Conservation (phyloP, 2,888 invertebrate species). For the Aproaerema taeniolella region DNA sequence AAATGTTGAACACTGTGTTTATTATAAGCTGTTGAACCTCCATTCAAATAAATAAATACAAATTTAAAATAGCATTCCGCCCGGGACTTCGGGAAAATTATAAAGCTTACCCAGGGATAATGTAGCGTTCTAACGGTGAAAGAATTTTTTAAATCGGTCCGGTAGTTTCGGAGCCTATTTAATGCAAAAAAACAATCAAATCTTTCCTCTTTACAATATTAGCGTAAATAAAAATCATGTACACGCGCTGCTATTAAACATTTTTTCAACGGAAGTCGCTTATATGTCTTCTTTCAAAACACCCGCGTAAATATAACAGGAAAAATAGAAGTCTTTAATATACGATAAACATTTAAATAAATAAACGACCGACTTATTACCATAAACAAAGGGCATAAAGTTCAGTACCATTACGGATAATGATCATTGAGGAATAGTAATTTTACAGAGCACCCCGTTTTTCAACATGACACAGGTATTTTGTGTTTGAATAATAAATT, state of each 20-base stretch:
- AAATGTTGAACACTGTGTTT: too few relatives aligned
- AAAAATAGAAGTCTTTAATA: background rate
- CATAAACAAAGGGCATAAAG: constrained; percentile 9
- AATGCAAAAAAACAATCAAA: too few relatives aligned
- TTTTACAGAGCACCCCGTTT: constrained; percentile 35
- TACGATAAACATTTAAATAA: constrained; percentile 1
- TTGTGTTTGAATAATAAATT: constrained; percentile 53
- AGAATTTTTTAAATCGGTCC: too few relatives aligned
- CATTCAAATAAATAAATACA: too few relatives aligned
- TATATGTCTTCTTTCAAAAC: background rate
- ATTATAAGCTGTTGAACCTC: too few relatives aligned
- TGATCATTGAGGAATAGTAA: constrained; percentile 35
- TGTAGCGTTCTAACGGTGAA: too few relatives aligned
- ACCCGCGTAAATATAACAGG: too few relatives aligned
- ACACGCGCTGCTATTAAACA: background rate
- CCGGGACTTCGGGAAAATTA: too few relatives aligned
- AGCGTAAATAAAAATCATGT: background rate
- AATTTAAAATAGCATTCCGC: too few relatives aligned
- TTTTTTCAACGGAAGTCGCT: background rate
- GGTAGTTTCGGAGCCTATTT: too few relatives aligned
- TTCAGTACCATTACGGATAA: constrained; percentile 22
- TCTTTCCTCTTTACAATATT: too few relatives aligned
- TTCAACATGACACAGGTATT: constrained; percentile 30
- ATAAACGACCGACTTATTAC: background rate
- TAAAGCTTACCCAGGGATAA: too few relatives aligned